Base-by-base conservation (phyloP, 2,888 invertebrate species). In the Tetheella fluctuosa region DNA sequence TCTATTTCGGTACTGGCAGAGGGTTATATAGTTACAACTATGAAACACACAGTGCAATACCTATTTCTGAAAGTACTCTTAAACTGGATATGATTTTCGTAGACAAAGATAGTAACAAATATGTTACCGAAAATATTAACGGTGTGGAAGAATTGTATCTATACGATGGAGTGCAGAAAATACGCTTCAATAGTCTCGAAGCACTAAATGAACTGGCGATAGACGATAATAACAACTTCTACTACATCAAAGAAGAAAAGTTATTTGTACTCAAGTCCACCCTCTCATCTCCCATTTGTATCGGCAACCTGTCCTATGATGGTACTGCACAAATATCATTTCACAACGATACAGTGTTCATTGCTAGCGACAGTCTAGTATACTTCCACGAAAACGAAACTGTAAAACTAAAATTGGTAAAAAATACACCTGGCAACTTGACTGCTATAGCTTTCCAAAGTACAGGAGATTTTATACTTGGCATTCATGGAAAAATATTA, bases 51-150 rank as follows among this genome's bases (percentile, higher is more conserved):
- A 70, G 74, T 39, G 88, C 89, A 1, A 77, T 67, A 20, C 77
- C 81, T 13, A 64, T 85, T 12, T 81, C 84, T 0, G 79, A 77
- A 57, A 80, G 74, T 2, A 69, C 74, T 52, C 65, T 86, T 23
- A 86, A 84, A 65, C 66, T 89, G 2, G 83, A 89, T 64, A 87
- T 86, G 84, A 77, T 91, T 57, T 85, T 86, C 65, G 72, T 90
- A 23, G 90, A 90, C 65, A 88, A 82, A 68, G 83, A 90, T 59
- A 83, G 91, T 37, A 90, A 89, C 61, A 89, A 87, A 71, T 90
- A 86, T 68, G 74, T 89, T 4, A 86, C 87, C 12, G 84, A 89
- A 59, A 84, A 79, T 59, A 77, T 80, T 13, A 77, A 90, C 53
- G 91, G 90, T 5, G 68, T 86, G 10, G 85, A 90, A 70, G 85